A percentile compares a stretch with the other conserved stretches of the same genome.
These are phyloP conservation scores for Drosophila nebulosa DNA, from an alignment of 1,140 invertebrate genomes.

Conservation along the genomic window DNA sequence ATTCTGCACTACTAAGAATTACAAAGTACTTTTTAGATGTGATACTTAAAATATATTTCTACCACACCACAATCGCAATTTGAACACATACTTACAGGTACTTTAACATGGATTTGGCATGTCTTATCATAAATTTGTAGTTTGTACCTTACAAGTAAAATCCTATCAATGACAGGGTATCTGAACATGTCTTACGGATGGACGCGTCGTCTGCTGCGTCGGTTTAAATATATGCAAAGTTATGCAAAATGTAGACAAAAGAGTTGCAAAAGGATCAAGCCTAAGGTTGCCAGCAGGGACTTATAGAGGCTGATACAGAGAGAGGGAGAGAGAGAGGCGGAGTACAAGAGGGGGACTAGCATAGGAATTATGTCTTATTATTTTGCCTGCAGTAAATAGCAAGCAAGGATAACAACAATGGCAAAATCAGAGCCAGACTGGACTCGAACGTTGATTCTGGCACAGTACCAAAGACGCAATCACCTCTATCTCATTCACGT, in stretches of 20 bases:
- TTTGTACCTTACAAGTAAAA: neutral
- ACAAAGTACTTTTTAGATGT: too few relatives aligned
- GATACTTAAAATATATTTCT: neutral
- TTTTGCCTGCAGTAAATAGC: conserved; percentile 51
- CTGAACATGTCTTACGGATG: neutral
- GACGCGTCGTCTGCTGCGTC: neutral
- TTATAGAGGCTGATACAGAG: neutral
- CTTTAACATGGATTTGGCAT: neutral
- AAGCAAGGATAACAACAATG: conserved; percentile 37
- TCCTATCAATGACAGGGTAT: conserved; percentile 9
- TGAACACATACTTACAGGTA: neutral
- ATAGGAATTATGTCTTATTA: conserved; percentile 70
- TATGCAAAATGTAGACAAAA: conserved; percentile 46
- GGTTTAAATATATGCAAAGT: conserved; percentile 35
- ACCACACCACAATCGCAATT: neutral
- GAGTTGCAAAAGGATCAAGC: conserved; percentile 30
- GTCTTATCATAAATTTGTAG: neutral
- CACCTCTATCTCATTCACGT: neutral
- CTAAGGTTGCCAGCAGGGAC: conserved; percentile 10
- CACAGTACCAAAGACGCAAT: conserved; percentile 57
- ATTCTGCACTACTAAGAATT: too few relatives aligned
- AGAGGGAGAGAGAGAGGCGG: neutral
- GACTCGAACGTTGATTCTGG: conserved; percentile 41
- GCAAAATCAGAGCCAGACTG: conserved; percentile 41
- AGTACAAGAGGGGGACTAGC: conserved; percentile 16